Evolutionary conservation across 2,888 invertebrate species (phyloP).

Genomic region (Scaptomyza caliginosa): DNA sequence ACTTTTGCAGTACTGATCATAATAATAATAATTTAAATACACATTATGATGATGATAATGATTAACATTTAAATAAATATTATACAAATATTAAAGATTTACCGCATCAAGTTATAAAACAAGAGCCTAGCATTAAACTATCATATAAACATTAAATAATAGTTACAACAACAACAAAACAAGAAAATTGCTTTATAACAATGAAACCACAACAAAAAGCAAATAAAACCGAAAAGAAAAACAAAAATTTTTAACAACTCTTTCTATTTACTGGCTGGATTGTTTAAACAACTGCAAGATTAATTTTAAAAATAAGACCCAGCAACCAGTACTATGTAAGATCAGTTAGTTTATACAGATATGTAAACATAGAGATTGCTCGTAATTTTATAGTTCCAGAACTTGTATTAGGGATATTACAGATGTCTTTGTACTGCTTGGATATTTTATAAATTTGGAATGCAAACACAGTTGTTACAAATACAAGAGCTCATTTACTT

Average conservation of each 20-base stretch:
- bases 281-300: conserved; percentile 26
- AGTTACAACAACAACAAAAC: conserved; percentile 56
- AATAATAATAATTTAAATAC: conserved; percentile 14
- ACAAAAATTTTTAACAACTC: conserved; percentile 10
- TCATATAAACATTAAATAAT: conserved; percentile 67
- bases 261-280: conserved; percentile 4
- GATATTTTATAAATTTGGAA: neutral
- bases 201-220: conserved; percentile 45
- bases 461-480: conserved; percentile 22
- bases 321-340: neutral
- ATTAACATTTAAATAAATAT: conserved; percentile 39
- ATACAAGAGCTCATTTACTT: neutral
- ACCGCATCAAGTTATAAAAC: conserved; percentile 53
- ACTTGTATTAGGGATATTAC: conserved; percentile 1
- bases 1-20: conserved; percentile 58
- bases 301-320: neutral
- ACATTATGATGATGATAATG: conserved; percentile 18
- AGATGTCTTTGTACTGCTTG: neutral
- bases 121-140: conserved; percentile 68
- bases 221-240: conserved; percentile 60
- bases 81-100: conserved; percentile 39
- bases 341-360: neutral
- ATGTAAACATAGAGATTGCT: neutral
- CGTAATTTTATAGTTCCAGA: neutral
- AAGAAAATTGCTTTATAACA: conserved; percentile 59